These are phyloP conservation scores for Antechinus flavipes DNA, from an alignment of 2,113 vertebrate genomes.

Conservation along the genomic window DNA sequence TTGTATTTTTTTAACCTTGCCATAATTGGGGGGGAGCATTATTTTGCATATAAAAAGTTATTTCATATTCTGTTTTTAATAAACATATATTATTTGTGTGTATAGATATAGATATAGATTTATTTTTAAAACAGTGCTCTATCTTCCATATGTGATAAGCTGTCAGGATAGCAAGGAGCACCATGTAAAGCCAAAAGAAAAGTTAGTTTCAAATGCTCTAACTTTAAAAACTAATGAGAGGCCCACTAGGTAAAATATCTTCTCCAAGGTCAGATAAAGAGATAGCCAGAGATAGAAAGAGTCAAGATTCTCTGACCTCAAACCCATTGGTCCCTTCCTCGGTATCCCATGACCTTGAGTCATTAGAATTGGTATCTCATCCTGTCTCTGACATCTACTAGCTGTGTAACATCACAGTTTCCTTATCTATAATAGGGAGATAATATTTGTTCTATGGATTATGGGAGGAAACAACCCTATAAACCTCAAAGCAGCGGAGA, in stretches of 20 bases:
- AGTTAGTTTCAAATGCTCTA: neutral
- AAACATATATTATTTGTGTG: neutral
- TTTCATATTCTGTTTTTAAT: constrained; percentile 42
- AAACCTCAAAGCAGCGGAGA: neutral
- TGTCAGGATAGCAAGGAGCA: neutral
- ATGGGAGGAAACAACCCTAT: neutral
- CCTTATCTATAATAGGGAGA: neutral
- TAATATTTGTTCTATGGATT: neutral
- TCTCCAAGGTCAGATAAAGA: neutral
- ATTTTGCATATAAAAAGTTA: constrained; percentile 50
- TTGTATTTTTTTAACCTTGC: constrained; percentile 56
- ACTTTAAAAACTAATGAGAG: neutral
- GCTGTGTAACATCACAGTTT: neutral
- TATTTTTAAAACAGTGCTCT: neutral
- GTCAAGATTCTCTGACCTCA: neutral
- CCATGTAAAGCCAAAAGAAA: neutral
- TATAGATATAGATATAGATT: no score
- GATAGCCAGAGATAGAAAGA: neutral
- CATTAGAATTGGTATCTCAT: neutral
- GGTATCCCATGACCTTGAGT: neutral
- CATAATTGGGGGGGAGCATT: neutral
- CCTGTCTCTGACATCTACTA: neutral
- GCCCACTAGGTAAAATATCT: neutral
- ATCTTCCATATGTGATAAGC: neutral
- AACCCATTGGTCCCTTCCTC: neutral